Base-by-base conservation (phyloP, 2,888 invertebrate species). In the Troides aeacus region DNA sequence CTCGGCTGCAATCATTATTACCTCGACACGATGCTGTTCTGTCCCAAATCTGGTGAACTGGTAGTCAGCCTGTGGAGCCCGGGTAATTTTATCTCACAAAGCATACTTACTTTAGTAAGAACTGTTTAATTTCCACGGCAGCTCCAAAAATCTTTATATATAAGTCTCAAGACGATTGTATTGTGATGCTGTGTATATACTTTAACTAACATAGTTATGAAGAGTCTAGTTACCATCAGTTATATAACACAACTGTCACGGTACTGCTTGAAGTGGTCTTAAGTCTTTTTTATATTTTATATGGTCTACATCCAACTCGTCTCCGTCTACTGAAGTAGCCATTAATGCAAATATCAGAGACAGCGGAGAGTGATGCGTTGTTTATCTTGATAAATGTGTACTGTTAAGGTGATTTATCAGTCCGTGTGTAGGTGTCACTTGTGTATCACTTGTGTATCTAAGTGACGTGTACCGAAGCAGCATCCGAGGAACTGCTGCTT, bases 1-100 rank as follows among this genome's bases (percentile, higher is more conserved):
- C 75, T 82, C 57, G 73, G 79, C 18, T 74, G 76, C 18, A 77
- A 75, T 36, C 76, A 78, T 4, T 81, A 82, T 77, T 77, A 77
- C 70, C 76, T 93, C 3, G 92, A 93, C 73, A 75, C 84, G 2
- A 89, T 93, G 88, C 83, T 91, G 57, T 93, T 92, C 78, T 92
- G 88, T 75, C 81, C 81, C 23, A 82, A 79, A 50, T 90, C 92
- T 12, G 93, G 92, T 0, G 93, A 93, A 73, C 81, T 93, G 70
- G 88, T 91, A 30, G 77, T 92, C n/a, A 92, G 92, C 74, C 75
- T 92, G 50, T 90, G 87, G 85, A 80, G 87, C 64, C 74, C 81
- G 72, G 86, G 91, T 61, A 36, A 30, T 6, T 24, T 50, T 15
- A 50, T 18, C 15, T 50, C 5, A 50, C 5, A 18, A 39, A 39